A percentile compares a stretch with the other conserved stretches of the same genome.
Evolutionary conservation across 2,888 invertebrate species (phyloP).

Genomic region (Synergus laeviventris): DNA sequence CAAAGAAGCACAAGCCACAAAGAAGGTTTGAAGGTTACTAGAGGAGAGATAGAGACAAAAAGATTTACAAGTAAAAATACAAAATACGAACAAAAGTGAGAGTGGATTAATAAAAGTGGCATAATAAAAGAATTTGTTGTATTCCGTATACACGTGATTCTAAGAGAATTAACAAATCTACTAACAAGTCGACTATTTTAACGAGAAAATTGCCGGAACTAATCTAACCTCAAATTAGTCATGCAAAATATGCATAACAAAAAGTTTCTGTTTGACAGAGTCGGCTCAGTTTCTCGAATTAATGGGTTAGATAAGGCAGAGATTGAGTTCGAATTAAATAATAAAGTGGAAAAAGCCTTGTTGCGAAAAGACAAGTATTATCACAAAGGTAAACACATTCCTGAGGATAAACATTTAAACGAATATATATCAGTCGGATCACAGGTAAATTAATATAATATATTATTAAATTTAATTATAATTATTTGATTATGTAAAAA

Average conservation of each 20-base stretch:
- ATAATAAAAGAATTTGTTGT: neutral
- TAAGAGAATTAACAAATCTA: neutral
- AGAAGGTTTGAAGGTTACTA: no score
- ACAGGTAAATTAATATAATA: slow-evolving; percentile 46
- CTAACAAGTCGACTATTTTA: neutral
- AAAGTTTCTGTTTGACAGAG: slow-evolving; percentile 16
- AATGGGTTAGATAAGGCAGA: slow-evolving; percentile 48
- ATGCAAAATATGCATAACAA: slow-evolving; percentile 25
- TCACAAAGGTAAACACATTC: slow-evolving; percentile 53
- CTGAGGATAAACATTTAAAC: slow-evolving; percentile 42
- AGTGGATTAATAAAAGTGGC: neutral
- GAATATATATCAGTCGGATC: slow-evolving; percentile 50
- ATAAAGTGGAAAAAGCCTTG: slow-evolving; percentile 46
- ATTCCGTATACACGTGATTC: neutral
- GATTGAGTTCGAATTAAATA: slow-evolving; percentile 51
- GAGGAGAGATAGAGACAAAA: neutral
- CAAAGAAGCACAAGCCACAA: no score
- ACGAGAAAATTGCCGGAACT: neutral
- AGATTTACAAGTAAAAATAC: neutral
- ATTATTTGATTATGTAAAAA: slow-evolving; percentile 10
- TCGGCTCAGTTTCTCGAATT: slow-evolving; percentile 3
- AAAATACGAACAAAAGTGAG: neutral
- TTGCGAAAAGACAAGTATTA: slow-evolving; percentile 53
- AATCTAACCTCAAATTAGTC: slow-evolving; percentile 29
- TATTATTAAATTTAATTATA: neutral